Evolutionary conservation across 2,797 vertebrate species (phyloP).

Genomic region (Mus minutoides): DNA sequence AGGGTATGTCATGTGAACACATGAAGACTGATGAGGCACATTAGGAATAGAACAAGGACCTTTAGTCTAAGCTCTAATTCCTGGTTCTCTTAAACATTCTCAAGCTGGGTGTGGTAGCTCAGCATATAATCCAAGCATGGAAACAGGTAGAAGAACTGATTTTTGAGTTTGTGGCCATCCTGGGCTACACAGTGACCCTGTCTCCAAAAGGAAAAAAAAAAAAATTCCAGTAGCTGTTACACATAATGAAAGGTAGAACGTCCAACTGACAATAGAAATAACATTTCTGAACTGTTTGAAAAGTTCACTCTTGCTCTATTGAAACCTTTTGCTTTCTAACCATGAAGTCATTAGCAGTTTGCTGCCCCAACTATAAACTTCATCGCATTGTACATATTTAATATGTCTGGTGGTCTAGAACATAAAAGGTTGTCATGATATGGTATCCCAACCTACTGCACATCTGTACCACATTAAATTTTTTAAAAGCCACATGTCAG

Average conservation of each 20-base stretch:
- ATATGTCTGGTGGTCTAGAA: neutral
- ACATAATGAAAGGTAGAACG: neutral
- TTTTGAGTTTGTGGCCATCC: neutral
- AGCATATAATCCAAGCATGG: neutral
- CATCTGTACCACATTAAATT: neutral
- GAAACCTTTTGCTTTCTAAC: neutral
- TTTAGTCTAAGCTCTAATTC: neutral
- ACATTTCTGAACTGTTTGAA: neutral
- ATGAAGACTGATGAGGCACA: neutral
- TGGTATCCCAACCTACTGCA: neutral
- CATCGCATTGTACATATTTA: neutral
- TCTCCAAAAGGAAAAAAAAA: neutral
- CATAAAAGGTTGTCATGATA: neutral
- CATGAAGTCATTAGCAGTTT: neutral
- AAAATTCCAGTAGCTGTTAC: neutral
- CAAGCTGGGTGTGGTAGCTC: neutral
- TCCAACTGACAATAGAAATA: neutral
- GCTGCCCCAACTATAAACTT: constrained; percentile 3
- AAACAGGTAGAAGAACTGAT: neutral
- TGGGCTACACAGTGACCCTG: neutral
- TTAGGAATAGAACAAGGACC: neutral
- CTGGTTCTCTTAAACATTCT: neutral
- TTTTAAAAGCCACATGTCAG: neutral
- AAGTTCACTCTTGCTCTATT: neutral
- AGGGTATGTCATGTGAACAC: neutral